Evolutionary conservation across 2,113 vertebrate species (phyloP).

Genomic region (Oxyruncus cristatus): DNA sequence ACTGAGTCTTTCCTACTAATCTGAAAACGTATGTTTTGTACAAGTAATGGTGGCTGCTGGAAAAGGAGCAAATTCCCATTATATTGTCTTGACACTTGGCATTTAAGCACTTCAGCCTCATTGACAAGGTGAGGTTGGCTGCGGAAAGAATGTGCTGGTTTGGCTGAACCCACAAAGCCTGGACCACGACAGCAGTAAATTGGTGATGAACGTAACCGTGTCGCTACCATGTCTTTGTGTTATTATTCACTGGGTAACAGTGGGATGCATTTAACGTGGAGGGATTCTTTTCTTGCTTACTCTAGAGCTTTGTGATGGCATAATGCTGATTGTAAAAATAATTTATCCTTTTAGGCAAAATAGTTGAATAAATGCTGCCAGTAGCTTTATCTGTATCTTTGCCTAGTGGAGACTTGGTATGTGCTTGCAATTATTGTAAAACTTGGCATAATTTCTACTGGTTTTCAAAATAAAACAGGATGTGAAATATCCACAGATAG

Average conservation of each 20-base stretch:
- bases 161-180: not conserved
- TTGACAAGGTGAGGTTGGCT: not conserved
- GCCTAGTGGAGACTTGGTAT: not conserved
- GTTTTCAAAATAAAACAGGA: not conserved
- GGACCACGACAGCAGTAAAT: not conserved
- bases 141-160: not conserved
- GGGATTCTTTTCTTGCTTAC: not conserved
- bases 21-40: not conserved
- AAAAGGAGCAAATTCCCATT: not conserved
- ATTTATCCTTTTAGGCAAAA: not conserved
- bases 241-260: not conserved
- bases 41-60: not conserved
- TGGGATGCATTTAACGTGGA: not conserved
- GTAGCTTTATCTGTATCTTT: not conserved
- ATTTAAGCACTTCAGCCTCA: not conserved
- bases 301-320: not conserved
- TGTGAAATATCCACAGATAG: not conserved
- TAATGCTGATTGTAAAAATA: not conserved
- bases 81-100: not conserved
- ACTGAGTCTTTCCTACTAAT: not conserved
- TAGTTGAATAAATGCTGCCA: not conserved
- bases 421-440: not conserved
- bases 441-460: not conserved
- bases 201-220: not conserved
- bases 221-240: not conserved